phyloP scores from a whole-genome alignment of 2,113 vertebrate species.

The Alethe castanea region DNA sequence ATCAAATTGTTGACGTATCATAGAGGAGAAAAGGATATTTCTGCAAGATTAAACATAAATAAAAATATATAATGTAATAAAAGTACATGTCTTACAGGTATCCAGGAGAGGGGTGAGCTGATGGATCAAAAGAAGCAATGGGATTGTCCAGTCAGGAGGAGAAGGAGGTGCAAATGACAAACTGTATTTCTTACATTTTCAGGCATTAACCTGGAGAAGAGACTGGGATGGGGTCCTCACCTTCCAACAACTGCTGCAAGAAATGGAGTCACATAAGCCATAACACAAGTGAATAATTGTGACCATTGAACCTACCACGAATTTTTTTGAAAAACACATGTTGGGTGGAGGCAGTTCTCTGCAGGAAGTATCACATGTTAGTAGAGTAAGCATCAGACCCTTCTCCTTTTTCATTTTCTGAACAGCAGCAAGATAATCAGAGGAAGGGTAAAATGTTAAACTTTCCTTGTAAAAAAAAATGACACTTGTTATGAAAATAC shows the following conservation, averaged over 20 bases:
- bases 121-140: background rate
- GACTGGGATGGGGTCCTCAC: background rate
- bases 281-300: conserved; percentile 32
- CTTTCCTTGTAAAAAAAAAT: conserved; percentile 20
- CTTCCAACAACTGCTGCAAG: background rate
- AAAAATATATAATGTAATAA: background rate
- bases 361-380: conserved; percentile 64
- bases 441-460: conserved; percentile 56
- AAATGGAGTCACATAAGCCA: conserved; percentile 25
- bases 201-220: background rate
- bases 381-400: background rate
- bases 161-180: background rate
- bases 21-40: background rate
- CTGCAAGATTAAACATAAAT: background rate
- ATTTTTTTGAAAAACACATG: conserved; percentile 56
- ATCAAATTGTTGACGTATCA: background rate
- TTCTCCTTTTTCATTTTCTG: background rate
- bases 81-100: background rate
- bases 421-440: conserved; percentile 56
- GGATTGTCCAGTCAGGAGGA: background rate
- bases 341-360: conserved; percentile 55
- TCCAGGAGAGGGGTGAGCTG: background rate
- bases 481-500: conserved; percentile 41
- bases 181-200: background rate
- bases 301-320: conserved; percentile 32